These are phyloP conservation scores for Torymus aiolomorphi DNA, from an alignment of 2,888 invertebrate genomes.

Conservation along the genomic window DNA sequence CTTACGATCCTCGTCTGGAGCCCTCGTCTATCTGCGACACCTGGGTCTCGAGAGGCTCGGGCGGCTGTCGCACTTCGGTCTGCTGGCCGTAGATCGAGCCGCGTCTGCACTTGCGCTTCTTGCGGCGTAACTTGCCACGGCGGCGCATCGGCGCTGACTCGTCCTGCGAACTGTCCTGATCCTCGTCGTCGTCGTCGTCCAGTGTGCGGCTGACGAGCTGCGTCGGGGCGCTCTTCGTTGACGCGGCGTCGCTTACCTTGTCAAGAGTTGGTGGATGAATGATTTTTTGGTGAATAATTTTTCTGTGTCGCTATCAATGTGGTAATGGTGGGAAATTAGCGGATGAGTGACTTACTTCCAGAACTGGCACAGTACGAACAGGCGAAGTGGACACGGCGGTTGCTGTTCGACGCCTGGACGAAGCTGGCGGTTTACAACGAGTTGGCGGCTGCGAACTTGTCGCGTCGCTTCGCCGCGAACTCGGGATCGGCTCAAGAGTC, in stretches of 20 bases:
- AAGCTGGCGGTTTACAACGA: neutral
- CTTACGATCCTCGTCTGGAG: conserved; percentile 67
- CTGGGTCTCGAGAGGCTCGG: conserved; percentile 81
- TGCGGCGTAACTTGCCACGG: conserved; percentile 68
- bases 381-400: conserved; percentile 15
- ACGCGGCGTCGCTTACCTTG: conserved; percentile 42
- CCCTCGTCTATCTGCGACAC: conserved; percentile 77
- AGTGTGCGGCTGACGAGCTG: neutral
- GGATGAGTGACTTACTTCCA: conserved; percentile 34
- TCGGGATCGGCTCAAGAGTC: conserved; percentile 69
- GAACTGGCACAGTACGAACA: conserved; percentile 11
- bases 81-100: conserved; percentile 72
- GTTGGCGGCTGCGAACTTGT: neutral
- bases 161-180: too few species aligned
- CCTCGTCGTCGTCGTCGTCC: neutral
- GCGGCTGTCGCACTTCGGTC: conserved; percentile 76
- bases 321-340: too few species aligned
- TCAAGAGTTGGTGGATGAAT: too few species aligned
- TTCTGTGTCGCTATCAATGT: too few species aligned
- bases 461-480: conserved; percentile 63
- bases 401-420: neutral
- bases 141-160: conserved; percentile 63
- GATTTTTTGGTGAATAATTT: too few species aligned
- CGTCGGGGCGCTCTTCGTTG: conserved; percentile 44
- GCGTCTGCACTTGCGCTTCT: conserved; percentile 70